phyloP scores from a whole-genome alignment of 2,113 vertebrate genomes.

The Xerus inauris region DNA sequence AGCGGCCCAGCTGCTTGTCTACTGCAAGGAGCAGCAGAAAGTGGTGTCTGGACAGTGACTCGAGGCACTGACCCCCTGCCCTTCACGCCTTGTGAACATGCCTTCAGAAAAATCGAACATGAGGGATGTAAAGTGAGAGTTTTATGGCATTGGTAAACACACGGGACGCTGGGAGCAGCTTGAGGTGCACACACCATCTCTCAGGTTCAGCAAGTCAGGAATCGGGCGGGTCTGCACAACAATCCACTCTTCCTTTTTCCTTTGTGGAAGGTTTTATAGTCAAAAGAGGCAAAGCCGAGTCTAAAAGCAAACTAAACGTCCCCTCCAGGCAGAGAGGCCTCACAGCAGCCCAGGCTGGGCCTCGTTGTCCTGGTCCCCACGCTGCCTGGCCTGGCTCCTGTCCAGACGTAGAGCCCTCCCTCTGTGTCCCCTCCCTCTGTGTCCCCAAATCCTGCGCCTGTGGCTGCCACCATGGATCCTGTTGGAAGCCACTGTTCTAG shows the following conservation, averaged over 20 bases:
- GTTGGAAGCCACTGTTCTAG: background rate
- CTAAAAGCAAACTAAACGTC: too few species aligned
- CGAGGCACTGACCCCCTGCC: too few species aligned
- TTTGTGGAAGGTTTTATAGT: too few species aligned
- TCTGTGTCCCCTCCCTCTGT: background rate
- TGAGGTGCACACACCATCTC: too few species aligned
- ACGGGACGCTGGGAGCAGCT: background rate
- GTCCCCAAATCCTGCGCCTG: background rate
- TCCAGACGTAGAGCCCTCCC: fast-evolving
- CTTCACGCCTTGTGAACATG: too few species aligned
- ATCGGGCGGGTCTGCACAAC: too few species aligned
- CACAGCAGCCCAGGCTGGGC: background rate
- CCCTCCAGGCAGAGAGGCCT: background rate
- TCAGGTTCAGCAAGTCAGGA: too few species aligned
- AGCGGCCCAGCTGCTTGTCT: background rate
- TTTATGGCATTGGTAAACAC: background rate
- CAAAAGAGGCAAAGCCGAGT: too few species aligned
- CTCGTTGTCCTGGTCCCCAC: background rate
- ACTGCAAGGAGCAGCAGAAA: background rate
- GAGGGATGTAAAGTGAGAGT: background rate
- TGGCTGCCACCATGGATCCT: background rate
- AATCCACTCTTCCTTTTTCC: too few species aligned
- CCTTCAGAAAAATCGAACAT: background rate
- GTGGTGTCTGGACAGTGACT: too few species aligned
- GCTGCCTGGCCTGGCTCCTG: too few species aligned